phyloP scores from a whole-genome alignment of 2,797 vertebrate species.

The Paguma larvata region DNA sequence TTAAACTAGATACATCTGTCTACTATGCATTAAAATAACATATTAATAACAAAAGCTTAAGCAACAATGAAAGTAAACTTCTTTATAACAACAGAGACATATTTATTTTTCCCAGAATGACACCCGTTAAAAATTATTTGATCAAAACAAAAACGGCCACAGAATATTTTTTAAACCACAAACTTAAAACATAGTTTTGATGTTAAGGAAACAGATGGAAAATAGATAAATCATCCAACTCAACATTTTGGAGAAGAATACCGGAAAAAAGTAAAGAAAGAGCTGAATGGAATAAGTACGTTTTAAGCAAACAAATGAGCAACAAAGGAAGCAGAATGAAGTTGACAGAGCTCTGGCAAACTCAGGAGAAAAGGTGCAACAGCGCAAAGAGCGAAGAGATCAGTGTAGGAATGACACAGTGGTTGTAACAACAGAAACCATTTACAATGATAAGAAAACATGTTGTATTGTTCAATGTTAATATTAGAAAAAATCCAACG shows the following conservation, averaged over 20 bases:
- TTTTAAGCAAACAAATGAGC: not conserved
- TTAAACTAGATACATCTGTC: not conserved
- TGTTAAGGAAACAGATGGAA: slow-evolving; percentile 4
- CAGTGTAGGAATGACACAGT: not conserved
- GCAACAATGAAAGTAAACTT: not conserved
- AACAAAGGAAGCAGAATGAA: not conserved
- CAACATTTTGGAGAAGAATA: not conserved
- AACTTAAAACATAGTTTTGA: not conserved
- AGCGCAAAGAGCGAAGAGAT: not conserved
- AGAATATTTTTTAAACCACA: not conserved
- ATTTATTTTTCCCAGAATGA: not conserved
- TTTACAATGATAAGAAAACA: not conserved
- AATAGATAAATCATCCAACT: slow-evolving; percentile 19
- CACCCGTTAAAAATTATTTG: not conserved
- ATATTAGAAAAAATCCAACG: not conserved
- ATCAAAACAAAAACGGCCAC: not conserved
- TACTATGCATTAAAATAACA: not conserved
- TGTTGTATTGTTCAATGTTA: not conserved
- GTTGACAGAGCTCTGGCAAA: not conserved
- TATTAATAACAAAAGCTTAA: slow-evolving; percentile 9
- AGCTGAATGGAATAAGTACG: not conserved
- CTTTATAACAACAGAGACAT: not conserved
- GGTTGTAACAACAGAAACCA: not conserved
- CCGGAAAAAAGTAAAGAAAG: not conserved
- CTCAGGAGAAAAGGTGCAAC: not conserved